phyloP scores from a whole-genome alignment of 2,888 invertebrate species.

The Rhynchonema sp. region DNA sequence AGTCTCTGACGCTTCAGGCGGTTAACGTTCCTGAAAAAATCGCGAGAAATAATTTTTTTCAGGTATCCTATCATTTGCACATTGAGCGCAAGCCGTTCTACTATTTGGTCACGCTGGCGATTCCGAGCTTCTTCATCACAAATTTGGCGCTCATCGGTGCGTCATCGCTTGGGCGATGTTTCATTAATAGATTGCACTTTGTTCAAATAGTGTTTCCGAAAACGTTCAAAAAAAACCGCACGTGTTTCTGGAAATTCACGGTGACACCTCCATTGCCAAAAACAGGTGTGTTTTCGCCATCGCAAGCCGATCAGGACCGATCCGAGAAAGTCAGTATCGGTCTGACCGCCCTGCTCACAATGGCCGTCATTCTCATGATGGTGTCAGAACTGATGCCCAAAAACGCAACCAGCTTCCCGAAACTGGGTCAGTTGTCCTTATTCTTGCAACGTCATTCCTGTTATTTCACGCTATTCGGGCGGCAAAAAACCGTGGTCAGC shows the following conservation, averaged over 20 bases:
- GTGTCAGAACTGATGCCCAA: conserved; percentile 2
- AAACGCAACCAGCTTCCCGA: neutral
- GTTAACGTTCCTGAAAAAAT: too few species aligned
- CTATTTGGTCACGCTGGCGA: neutral
- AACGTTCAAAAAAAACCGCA: too few species aligned
- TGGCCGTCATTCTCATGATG: neutral
- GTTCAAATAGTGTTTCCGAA: neutral
- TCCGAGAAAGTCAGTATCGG: neutral
- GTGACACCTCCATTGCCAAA: neutral
- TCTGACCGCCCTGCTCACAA: conserved; percentile 1
- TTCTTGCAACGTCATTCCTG: too few species aligned
- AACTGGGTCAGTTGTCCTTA: neutral
- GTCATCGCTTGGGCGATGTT: neutral
- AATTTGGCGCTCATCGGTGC: neutral
- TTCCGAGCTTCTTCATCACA: neutral
- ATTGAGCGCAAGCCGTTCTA: conserved; percentile 1
- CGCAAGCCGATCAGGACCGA: neutral
- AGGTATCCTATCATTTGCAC: neutral
- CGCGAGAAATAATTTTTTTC: neutral
- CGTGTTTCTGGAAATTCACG: too few species aligned
- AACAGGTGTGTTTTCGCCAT: neutral
- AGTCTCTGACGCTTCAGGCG: too few species aligned
- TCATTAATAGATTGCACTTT: neutral
- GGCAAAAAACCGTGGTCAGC: neutral
- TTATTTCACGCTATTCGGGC: neutral